These are phyloP conservation scores for Sarcophaga variegata DNA, from an alignment of 2,888 invertebrate genomes.

Conservation along the genomic window DNA sequence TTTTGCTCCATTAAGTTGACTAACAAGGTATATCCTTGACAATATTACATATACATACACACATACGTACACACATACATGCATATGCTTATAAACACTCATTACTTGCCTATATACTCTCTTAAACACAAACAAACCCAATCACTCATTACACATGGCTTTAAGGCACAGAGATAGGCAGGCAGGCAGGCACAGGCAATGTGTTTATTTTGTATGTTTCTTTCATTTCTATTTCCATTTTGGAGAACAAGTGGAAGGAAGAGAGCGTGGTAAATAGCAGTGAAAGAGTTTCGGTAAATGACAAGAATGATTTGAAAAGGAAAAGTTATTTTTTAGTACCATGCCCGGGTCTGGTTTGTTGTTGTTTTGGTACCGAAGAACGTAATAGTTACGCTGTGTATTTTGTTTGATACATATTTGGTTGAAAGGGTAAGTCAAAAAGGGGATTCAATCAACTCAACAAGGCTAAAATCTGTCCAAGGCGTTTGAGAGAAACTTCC, in stretches of 20 bases:
- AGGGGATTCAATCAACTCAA: too few species aligned
- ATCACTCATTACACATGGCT: constrained; percentile 50
- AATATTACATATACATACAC: constrained; percentile 47
- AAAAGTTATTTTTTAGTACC: constrained; percentile 33
- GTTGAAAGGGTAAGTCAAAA: too few species aligned
- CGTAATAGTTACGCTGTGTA: too few species aligned
- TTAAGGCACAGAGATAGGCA: neutral
- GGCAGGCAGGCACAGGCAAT: constrained; percentile 30
- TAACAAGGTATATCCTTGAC: constrained; percentile 70
- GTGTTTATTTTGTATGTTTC: constrained; percentile 33
- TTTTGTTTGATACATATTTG: too few species aligned
- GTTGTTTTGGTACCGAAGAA: neutral
- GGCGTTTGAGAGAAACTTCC: too few species aligned
- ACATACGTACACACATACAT: neutral
- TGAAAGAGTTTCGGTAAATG: constrained; percentile 33
- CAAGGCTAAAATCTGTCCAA: too few species aligned
- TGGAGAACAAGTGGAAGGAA: neutral
- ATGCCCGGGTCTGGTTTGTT: neutral
- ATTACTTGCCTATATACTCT: constrained; percentile 11
- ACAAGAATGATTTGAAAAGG: constrained; percentile 53
- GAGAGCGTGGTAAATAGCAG: constrained; percentile 6
- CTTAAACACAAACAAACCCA: neutral
- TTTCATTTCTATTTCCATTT: constrained; percentile 21
- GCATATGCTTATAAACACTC: neutral
- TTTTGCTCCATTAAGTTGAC: constrained; percentile 68